Evolutionary conservation across 1,140 invertebrate species (phyloP).

Genomic region (Proctacanthus coquilletti): DNA sequence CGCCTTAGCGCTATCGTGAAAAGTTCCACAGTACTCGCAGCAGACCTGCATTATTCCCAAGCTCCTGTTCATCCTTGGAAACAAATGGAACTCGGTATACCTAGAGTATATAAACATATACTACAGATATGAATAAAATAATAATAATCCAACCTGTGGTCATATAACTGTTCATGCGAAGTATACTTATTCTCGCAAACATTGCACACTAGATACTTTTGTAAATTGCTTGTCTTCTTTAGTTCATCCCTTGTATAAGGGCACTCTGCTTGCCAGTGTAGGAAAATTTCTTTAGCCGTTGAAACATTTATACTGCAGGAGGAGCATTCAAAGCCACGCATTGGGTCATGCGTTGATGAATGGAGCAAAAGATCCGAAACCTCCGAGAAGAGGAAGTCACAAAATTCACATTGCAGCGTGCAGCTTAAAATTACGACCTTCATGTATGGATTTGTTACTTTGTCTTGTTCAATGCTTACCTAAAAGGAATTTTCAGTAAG

Average conservation of each 20-base stretch:
- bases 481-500: too few relatives aligned
- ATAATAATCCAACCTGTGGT: constrained; percentile 26
- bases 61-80: constrained; percentile 15
- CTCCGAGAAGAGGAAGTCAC: constrained; percentile 36
- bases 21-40: constrained; percentile 21
- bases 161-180: constrained; percentile 22
- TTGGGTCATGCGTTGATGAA: constrained; percentile 31
- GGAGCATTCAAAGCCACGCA: constrained; percentile 38
- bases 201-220: constrained; percentile 30
- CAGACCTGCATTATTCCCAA: constrained; percentile 12
- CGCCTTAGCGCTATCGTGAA: constrained; percentile 29
- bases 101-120: constrained; percentile 14
- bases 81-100: constrained; percentile 19
- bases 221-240: constrained; percentile 15
- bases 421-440: constrained; percentile 17
- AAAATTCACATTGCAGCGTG: constrained; percentile 41
- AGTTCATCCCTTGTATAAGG: constrained; percentile 26
- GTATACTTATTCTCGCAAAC: constrained; percentile 30
- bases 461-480: too few relatives aligned
- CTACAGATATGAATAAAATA: neutral
- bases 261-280: constrained; percentile 39
- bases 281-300: constrained; percentile 32
- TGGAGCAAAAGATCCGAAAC: constrained; percentile 32
- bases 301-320: constrained; percentile 33
- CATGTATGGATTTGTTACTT: constrained; percentile 6